These are phyloP conservation scores for Rynchops niger DNA, from an alignment of 2,113 vertebrate species.

Conservation along the genomic window DNA sequence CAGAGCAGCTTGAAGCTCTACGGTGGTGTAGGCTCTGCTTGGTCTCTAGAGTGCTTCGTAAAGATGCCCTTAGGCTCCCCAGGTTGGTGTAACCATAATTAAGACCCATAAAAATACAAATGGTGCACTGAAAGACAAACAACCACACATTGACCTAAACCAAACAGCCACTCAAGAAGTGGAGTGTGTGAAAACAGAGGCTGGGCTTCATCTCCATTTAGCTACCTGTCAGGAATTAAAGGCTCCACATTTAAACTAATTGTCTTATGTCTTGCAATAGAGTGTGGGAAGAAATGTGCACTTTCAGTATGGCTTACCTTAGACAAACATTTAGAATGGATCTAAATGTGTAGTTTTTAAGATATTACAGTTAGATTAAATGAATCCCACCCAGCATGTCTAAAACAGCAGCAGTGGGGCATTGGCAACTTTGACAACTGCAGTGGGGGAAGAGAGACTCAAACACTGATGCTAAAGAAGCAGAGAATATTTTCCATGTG, in stretches of 20 bases:
- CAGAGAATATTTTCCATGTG: not conserved
- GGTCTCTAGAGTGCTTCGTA: not conserved
- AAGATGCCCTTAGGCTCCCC: not conserved
- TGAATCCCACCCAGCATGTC: accelerated
- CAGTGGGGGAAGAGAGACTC: not conserved
- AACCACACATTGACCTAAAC: not conserved
- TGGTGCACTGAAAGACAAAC: not conserved
- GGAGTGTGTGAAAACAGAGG: not conserved
- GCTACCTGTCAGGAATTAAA: not conserved
- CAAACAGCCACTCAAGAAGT: not conserved
- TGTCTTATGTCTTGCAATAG: not conserved
- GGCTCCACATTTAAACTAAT: not conserved
- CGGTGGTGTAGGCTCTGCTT: not conserved
- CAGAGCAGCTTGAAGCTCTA: not conserved
- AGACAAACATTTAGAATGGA: not conserved
- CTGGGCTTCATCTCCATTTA: not conserved
- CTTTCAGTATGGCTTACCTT: not conserved
- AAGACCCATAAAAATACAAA: not conserved
- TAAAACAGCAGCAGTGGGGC: not conserved
- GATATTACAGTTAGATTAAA: not conserved
- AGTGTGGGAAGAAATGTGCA: not conserved
- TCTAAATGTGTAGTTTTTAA: not conserved
- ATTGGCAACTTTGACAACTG: not conserved
- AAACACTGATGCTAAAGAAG: not conserved
- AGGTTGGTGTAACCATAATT: not conserved